A percentile compares a stretch with the other conserved stretches of the same genome.
phyloP scores from a whole-genome alignment of 2,888 invertebrate genomes.

The Plagodis pulveraria region DNA sequence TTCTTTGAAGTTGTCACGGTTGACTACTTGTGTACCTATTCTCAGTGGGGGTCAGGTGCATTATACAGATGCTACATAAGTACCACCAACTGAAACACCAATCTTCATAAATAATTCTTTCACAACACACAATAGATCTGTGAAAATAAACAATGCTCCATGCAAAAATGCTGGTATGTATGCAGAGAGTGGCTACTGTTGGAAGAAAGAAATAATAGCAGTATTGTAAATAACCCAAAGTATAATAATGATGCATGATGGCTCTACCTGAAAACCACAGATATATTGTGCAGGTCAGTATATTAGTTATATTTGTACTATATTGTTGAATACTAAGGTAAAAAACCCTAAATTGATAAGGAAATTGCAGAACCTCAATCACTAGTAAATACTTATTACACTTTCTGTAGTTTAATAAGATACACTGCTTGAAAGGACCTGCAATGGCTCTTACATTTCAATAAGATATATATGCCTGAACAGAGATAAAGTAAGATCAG shows the following conservation, averaged over 20 bases:
- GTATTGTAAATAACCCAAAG: slow-evolving; percentile 52
- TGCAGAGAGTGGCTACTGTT: slow-evolving; percentile 45
- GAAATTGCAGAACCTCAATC: too few species aligned
- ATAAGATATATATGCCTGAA: too few species aligned
- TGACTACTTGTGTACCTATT: slow-evolving; percentile 61
- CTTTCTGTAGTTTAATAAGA: too few species aligned
- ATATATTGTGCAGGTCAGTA: slow-evolving; percentile 90
- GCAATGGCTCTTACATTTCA: too few species aligned
- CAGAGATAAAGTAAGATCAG: too few species aligned
- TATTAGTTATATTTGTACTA: slow-evolving; percentile 1
- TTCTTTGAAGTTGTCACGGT: slow-evolving; percentile 69
- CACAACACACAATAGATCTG: slow-evolving; percentile 9
- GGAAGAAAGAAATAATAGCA: slow-evolving; percentile 50
- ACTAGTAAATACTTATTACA: too few species aligned
- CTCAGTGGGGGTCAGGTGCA: slow-evolving; percentile 71
- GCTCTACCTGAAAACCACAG: slow-evolving; percentile 87
- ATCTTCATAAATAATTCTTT: slow-evolving; percentile 12
- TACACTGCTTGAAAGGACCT: too few species aligned
- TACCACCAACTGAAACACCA: slow-evolving; percentile 33
- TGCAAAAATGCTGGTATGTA: slow-evolving; percentile 30
- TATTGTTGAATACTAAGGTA: too few species aligned
- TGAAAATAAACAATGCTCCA: slow-evolving; percentile 24
- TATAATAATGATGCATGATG: slow-evolving; percentile 81
- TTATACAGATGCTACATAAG: slow-evolving; percentile 40
- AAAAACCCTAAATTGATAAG: too few species aligned